phyloP scores from a whole-genome alignment of 2,113 vertebrate genomes.

The Probosciger aterrimus region DNA sequence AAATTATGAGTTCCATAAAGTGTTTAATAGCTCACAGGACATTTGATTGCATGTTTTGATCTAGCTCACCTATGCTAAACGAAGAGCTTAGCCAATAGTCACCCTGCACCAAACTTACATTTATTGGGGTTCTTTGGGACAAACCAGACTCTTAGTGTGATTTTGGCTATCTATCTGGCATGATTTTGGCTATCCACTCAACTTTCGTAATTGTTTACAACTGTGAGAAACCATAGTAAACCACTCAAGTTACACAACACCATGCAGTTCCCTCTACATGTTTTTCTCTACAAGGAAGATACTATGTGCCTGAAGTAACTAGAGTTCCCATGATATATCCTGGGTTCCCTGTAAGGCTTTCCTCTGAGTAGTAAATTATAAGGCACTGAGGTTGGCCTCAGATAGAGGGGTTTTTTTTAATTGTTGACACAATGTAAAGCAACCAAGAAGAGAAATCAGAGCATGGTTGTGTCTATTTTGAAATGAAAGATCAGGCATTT shows the following conservation, averaged over 20 bases:
- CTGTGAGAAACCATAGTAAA: neutral
- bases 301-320: neutral
- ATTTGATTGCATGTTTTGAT: neutral
- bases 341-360: neutral
- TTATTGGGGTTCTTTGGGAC: neutral
- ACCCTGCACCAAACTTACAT: neutral
- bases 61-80: neutral
- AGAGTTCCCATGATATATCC: neutral
- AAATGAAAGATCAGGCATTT: neutral
- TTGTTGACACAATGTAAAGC: neutral
- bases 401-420: rapidly evolving
- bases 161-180: neutral
- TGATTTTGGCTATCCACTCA: neutral
- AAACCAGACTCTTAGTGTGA: neutral
- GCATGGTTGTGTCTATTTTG: neutral
- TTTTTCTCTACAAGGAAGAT: neutral
- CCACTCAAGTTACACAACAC: neutral
- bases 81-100: neutral
- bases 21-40: neutral
- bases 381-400: neutral
- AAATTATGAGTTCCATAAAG: neutral
- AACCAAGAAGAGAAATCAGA: neutral
- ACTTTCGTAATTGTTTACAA: neutral
- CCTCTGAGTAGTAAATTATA: neutral
- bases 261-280: neutral